Conservation (phyloP, 2,888 invertebrate species). For the Ennomos quercinarius region DNA sequence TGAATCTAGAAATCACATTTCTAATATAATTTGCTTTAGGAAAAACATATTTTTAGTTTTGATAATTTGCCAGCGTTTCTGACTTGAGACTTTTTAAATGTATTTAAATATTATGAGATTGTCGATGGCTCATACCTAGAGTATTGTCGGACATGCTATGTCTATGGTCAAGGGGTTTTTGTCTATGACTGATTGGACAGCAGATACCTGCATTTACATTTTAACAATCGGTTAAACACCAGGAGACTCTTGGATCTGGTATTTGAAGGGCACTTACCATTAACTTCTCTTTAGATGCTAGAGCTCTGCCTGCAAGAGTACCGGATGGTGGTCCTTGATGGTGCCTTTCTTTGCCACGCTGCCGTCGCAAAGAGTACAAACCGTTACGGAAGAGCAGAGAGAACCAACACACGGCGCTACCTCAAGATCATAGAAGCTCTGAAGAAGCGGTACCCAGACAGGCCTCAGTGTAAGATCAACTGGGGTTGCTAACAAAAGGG, state of each 20-base stretch:
- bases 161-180: too few species aligned
- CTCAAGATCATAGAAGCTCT: conserved; percentile 74
- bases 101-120: too few species aligned
- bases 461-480: conserved; percentile 67
- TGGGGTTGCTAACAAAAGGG: conserved; percentile 49
- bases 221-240: too few species aligned
- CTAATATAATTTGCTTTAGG: too few species aligned
- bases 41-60: too few species aligned
- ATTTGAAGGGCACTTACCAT: too few species aligned
- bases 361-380: conserved; percentile 65
- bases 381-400: conserved; percentile 56
- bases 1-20: too few species aligned
- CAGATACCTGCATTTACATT: too few species aligned
- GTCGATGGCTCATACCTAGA: too few species aligned
- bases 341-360: conserved; percentile 90
- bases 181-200: too few species aligned
- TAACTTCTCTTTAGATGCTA: conserved; percentile 86
- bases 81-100: background rate
- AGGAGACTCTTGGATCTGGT: too few species aligned
- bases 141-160: too few species aligned
- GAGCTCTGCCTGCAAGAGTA: conserved; percentile 91
- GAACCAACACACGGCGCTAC: conserved; percentile 78
- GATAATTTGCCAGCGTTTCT: background rate
- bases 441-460: conserved; percentile 76
- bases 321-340: conserved; percentile 89